Conservation (phyloP, 2,888 invertebrate species). For the Ectropis crepuscularia region DNA sequence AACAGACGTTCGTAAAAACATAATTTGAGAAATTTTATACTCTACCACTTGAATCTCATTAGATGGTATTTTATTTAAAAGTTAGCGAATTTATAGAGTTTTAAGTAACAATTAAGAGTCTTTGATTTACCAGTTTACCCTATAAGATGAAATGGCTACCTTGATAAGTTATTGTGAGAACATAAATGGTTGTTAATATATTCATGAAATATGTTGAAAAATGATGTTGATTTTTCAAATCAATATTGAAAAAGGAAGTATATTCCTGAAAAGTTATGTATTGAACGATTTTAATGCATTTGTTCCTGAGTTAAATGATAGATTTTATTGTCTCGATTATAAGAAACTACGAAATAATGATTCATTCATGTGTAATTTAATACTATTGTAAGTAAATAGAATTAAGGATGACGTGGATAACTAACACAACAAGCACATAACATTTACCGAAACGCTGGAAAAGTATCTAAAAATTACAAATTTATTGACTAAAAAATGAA, state of each 20-base stretch:
- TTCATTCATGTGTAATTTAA: constrained; percentile 76
- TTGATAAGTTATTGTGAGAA: constrained; percentile 72
- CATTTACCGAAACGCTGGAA: background rate
- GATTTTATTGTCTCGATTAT: constrained; percentile 78
- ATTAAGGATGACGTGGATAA: constrained; percentile 35
- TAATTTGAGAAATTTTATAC: constrained; percentile 76
- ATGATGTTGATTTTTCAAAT: constrained; percentile 69
- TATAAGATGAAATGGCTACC: constrained; percentile 79
- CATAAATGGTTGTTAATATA: constrained; percentile 81
- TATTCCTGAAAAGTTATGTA: constrained; percentile 59
- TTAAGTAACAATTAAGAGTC: constrained; percentile 71
- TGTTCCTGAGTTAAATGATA: constrained; percentile 84
- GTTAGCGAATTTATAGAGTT: constrained; percentile 83
- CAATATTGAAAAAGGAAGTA: constrained; percentile 72
- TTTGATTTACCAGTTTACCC: constrained; percentile 81
- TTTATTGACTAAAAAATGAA: background rate
- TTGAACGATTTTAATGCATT: constrained; percentile 84
- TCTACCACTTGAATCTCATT: constrained; percentile 84
- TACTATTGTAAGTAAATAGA: constrained; percentile 64
- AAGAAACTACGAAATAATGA: constrained; percentile 49
- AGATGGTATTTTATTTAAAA: constrained; percentile 78
- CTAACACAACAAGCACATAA: constrained; percentile 3
- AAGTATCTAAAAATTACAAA: no score
- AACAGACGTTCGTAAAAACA: constrained; percentile 59
- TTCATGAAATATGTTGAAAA: constrained; percentile 77